A percentile compares a stretch with the other conserved stretches of the same genome.
These are phyloP conservation scores for Lethenteron camtschaticum DNA, from an alignment of 2,113 vertebrate genomes.

Conservation along the genomic window DNA sequence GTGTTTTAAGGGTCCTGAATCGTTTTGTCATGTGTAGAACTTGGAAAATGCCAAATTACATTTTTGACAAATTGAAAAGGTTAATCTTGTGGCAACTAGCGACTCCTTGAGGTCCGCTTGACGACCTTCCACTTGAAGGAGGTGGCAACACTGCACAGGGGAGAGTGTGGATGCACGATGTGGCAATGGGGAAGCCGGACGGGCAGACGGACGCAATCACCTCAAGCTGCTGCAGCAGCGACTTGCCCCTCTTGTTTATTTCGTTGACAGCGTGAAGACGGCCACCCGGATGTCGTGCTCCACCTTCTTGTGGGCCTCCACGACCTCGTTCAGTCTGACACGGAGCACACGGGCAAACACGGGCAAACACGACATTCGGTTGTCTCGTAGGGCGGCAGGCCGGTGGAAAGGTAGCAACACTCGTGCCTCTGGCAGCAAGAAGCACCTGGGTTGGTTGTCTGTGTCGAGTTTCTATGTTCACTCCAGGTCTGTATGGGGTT, in stretches of 20 bases:
- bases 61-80: neutral
- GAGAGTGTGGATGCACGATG: neutral
- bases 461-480: no score
- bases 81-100: neutral
- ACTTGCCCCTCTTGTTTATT: constrained; percentile 93
- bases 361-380: no score
- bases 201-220: constrained; percentile 20
- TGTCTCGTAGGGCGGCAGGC: no score
- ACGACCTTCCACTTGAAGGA: neutral
- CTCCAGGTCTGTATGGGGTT: no score
- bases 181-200: neutral
- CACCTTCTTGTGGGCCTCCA: constrained; percentile 77
- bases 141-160: neutral
- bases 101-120: neutral
- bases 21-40: no score
- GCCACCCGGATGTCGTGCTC: constrained; percentile 94
- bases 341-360: constrained; percentile 7
- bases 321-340: constrained; percentile 68
- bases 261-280: constrained; percentile 90
- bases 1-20: neutral
- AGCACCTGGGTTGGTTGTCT: no score
- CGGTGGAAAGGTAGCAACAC: no score
- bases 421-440: no score
- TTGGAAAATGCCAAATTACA: no score
- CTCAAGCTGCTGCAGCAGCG: constrained; percentile 77